Conservation (phyloP, 2,888 invertebrate genomes). For the Diloba caeruleocephala region DNA sequence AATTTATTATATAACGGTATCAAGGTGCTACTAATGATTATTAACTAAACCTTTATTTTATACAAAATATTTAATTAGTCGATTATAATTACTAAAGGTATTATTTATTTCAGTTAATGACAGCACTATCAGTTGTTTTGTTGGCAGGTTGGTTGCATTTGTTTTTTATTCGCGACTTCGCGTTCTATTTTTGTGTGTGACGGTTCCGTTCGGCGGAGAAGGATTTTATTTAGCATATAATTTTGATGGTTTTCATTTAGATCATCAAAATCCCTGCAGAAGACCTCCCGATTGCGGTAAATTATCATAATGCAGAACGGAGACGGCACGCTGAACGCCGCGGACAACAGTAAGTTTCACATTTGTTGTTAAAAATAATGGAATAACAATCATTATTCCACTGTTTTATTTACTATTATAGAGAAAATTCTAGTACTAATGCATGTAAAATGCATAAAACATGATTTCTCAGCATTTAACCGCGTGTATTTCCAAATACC, state of each 20-base stretch:
- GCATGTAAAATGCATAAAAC: constrained; percentile 34
- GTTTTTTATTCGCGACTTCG: constrained; percentile 88
- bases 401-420: constrained; percentile 72
- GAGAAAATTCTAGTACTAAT: constrained; percentile 53
- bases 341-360: constrained; percentile 79
- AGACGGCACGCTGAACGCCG: constrained; percentile 77
- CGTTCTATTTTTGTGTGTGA: constrained; percentile 89
- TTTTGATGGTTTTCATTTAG: constrained; percentile 80
- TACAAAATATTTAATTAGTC: constrained; percentile 9
- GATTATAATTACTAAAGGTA: constrained; percentile 1
- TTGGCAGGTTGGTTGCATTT: constrained; percentile 72
- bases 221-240: constrained; percentile 77
- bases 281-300: constrained; percentile 79
- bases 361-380: constrained; percentile 77
- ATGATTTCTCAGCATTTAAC: constrained; percentile 30
- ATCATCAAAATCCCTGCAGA: constrained; percentile 68
- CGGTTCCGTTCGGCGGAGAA: constrained; percentile 82
- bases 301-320: constrained; percentile 85
- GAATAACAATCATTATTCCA: constrained; percentile 72
- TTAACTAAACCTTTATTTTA: neutral
- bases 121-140: constrained; percentile 47
- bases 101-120: constrained; percentile 1
- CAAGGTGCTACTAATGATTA: too few relatives aligned
- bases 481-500: constrained; percentile 75
- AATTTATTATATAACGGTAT: too few relatives aligned